Evolutionary conservation across 2,888 invertebrate genomes (phyloP).

Genomic region (Melieria omissa): DNA sequence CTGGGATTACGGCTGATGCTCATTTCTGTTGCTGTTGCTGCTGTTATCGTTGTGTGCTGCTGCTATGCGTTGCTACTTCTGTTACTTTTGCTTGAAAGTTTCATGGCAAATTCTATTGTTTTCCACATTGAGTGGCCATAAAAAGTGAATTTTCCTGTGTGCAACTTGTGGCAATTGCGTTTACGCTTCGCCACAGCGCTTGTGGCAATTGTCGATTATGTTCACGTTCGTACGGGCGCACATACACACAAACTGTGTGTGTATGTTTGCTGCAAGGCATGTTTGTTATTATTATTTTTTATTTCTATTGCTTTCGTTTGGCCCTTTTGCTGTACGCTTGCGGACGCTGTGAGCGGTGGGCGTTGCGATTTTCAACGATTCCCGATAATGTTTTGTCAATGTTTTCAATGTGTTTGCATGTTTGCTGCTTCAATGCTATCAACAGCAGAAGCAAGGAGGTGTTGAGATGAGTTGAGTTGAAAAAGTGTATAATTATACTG

Average conservation of each 20-base stretch:
- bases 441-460: no score
- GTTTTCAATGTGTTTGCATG: no score
- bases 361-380: no score
- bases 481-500: no score
- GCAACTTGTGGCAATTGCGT: slow-evolving; percentile 21
- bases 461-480: no score
- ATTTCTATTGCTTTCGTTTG: not conserved
- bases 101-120: not conserved
- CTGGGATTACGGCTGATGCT: not conserved
- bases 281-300: slow-evolving; percentile 9
- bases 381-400: no score
- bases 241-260: not conserved
- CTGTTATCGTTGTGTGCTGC: not conserved
- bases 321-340: slow-evolving; percentile 11
- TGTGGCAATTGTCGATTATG: slow-evolving; percentile 12
- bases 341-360: slow-evolving; percentile 11
- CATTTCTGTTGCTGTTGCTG: not conserved
- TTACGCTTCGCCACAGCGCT: not conserved
- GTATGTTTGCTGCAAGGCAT: not conserved
- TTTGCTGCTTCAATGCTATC: not conserved
- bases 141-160: slow-evolving; percentile 14
- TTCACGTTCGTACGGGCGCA: slow-evolving; percentile 1
- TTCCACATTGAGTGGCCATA: not conserved
- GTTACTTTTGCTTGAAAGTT: not conserved
- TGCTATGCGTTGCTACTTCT: not conserved